Evolutionary conservation across 2,113 vertebrate species (phyloP), one percentile per base, ranked within the genome.

Genomic region (Ahaetulla prasina): DNA sequence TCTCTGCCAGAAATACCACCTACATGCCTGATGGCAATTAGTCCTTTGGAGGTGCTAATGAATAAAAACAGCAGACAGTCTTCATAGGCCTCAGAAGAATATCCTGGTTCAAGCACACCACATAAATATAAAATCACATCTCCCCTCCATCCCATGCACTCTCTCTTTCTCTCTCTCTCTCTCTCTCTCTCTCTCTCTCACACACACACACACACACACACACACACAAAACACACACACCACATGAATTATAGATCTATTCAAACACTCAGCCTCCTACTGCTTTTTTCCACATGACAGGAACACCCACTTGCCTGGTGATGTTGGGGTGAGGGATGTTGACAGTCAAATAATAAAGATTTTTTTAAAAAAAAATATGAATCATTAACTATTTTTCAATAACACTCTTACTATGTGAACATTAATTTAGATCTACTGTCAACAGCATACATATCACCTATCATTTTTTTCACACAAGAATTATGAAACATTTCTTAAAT

Each of bases 11-110:
- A 96, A 98, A 96, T 97, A 96, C 97, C 98, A 98, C 97, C 98
- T 98, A 98, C 98, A 97, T 97, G 97, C 98, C 98, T 98, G 97
- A 98, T 98, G 97, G 98, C 98, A 98, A 98, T 98, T 98, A 98
- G 95, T 97, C 97, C 97, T 96, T 97, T 96, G 97, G 97, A 97
- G 97, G 97, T 97, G 96, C 97, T 98, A 97, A 98, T 97, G 97
- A 97, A 98, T 97, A 98, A 98, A 97, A 96, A 95, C 96, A 97
- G 96, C 97, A 96, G 10, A 87, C 93, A 97, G 94, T 92, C 94
- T 96, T 96, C 95, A 91, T 39, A 96, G 95, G 86, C 94, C 95
- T 95, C 96, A 96, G 96, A 97, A 97, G 96, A 97, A 95, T 96
- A 97, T 96, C 95, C 96, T 93, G 91, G 97, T 97, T 95, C 93